A percentile compares a stretch with the other conserved stretches of the same genome.
These are phyloP conservation scores for Chamaedrilus cognettii DNA, from an alignment of 2,888 invertebrate species.

Conservation along the genomic window DNA sequence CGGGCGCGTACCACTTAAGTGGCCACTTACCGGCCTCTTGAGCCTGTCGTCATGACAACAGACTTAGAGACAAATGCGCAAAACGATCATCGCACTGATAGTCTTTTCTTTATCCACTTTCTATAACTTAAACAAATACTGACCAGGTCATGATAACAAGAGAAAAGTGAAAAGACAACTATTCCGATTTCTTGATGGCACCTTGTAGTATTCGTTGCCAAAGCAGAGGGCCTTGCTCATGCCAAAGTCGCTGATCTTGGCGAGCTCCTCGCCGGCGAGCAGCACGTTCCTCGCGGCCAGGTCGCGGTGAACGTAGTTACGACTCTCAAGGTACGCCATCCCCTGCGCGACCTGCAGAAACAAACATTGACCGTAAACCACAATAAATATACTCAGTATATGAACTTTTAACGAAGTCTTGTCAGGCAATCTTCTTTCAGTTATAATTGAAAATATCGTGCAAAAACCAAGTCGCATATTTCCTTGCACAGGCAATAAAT, in stretches of 20 bases:
- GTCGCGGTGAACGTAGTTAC: conserved; percentile 61
- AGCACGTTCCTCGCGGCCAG: conserved; percentile 62
- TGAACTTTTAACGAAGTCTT: too few species aligned
- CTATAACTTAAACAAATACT: too few species aligned
- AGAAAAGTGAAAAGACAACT: too few species aligned
- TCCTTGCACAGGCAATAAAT: too few species aligned
- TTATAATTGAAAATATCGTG: too few species aligned
- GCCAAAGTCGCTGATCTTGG: conserved; percentile 63
- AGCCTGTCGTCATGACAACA: not conserved
- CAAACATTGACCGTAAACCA: too few species aligned
- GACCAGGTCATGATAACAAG: not conserved
- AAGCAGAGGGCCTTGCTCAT: conserved; percentile 60
- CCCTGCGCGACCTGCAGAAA: conserved; percentile 58
- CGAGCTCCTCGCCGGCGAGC: conserved; percentile 58
- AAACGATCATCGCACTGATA: too few species aligned
- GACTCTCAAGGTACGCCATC: conserved; percentile 60
- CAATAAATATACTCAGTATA: too few species aligned
- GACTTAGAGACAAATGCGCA: not conserved
- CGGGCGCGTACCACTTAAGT: not conserved
- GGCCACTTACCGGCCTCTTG: not conserved
- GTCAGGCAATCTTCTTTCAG: too few species aligned
- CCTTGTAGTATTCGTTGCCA: conserved; percentile 60
- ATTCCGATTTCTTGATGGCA: too few species aligned
- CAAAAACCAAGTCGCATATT: too few species aligned
- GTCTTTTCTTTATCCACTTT: too few species aligned